Percentiles rank a stretch among this genome's conserved stretches.
Evolutionary conservation across 1,140 invertebrate species (phyloP).

Genomic region (Drosophila biarmipes): DNA sequence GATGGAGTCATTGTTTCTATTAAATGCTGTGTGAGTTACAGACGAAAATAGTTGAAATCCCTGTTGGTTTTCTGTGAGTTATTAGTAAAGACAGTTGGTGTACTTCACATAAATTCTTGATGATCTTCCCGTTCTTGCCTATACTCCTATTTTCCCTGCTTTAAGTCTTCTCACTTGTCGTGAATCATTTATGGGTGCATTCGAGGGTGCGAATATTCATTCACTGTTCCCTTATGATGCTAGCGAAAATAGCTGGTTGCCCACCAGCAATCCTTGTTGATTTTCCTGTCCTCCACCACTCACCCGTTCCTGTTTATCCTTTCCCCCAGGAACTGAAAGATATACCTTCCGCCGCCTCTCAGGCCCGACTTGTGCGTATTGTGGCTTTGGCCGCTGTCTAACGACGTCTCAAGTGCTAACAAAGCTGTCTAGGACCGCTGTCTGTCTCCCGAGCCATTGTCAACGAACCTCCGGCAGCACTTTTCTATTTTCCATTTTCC

Average conservation of each 20-base stretch:
- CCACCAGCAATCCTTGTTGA: too few relatives aligned
- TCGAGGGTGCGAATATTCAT: background rate
- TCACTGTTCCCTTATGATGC: background rate
- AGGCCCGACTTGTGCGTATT: constrained; percentile 17
- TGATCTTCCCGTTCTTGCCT: too few relatives aligned
- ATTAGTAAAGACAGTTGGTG: too few relatives aligned
- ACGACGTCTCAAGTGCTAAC: constrained; percentile 45
- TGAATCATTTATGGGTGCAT: background rate
- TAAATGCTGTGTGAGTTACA: too few relatives aligned
- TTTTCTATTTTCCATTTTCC: constrained; percentile 9
- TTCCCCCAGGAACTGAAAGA: background rate
- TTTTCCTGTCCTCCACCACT: background rate
- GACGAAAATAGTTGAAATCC: too few relatives aligned
- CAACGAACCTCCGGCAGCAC: constrained; percentile 16
- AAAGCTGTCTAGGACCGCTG: constrained; percentile 37
- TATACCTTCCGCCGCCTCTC: background rate
- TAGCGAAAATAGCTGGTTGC: too few relatives aligned
- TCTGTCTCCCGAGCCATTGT: constrained; percentile 10
- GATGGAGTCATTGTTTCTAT: too few relatives aligned
- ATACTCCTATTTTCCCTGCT: background rate
- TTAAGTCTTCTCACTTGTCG: background rate
- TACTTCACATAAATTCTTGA: too few relatives aligned
- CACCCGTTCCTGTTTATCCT: background rate
- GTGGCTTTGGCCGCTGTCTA: constrained; percentile 16
- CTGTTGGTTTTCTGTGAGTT: too few relatives aligned